A percentile compares a stretch with the other conserved stretches of the same genome.
Conservation (phyloP, 1,140 invertebrate genomes). For the Oedothorax gibbosus region DNA sequence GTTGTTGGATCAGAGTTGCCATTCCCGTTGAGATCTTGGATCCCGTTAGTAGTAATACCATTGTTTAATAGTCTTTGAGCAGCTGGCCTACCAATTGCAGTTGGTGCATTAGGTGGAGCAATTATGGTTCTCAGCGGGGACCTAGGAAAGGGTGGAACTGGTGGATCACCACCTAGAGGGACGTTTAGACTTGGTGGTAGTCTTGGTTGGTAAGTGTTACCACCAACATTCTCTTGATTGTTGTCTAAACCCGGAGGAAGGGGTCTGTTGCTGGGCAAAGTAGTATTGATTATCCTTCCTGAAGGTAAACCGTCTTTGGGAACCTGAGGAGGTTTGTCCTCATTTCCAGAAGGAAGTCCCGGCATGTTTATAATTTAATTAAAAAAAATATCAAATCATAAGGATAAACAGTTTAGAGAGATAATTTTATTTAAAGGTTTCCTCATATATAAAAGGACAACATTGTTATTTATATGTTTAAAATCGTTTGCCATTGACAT, state of each 20-base stretch:
- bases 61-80: constrained; percentile 44
- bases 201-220: background rate
- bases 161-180: constrained; percentile 9
- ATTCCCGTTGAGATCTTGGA: constrained; percentile 36
- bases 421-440: background rate
- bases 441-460: background rate
- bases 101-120: constrained; percentile 24
- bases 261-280: constrained; percentile 22
- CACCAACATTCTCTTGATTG: background rate
- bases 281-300: constrained; percentile 5
- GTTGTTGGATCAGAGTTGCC: constrained; percentile 27
- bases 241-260: constrained; percentile 40
- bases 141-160: constrained; percentile 6
- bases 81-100: constrained; percentile 32
- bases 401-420: background rate
- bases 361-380: constrained; percentile 14
- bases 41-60: constrained; percentile 30
- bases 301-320: background rate
- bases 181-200: constrained; percentile 25
- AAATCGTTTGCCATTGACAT: background rate
- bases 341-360: constrained; percentile 16
- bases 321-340: constrained; percentile 29
- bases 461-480: background rate
- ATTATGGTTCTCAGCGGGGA: constrained; percentile 53
- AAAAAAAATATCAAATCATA: background rate